These are phyloP conservation scores for Danio jaintianensis DNA, from an alignment of 2,797 vertebrate species.

Conservation along the genomic window DNA sequence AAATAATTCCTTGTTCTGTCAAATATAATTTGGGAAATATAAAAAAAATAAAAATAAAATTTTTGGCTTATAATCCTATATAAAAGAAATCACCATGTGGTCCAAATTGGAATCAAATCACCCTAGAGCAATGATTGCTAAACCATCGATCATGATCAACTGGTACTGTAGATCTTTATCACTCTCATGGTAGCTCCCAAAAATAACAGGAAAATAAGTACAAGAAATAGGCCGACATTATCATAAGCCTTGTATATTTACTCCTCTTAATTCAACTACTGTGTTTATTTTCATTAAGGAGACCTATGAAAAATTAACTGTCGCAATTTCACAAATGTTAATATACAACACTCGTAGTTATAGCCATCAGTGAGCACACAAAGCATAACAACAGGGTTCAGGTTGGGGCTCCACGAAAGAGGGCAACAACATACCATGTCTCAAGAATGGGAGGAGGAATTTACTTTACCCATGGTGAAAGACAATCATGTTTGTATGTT, in stretches of 20 bases:
- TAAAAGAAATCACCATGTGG: no score
- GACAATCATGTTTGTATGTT: constrained; percentile 34
- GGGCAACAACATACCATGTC: constrained; percentile 1
- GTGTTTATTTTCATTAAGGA: constrained; percentile 1
- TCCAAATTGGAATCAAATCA: no score
- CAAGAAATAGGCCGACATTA: no score
- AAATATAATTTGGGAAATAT: no score
- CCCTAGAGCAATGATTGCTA: no score
- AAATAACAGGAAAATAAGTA: neutral
- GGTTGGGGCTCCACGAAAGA: neutral
- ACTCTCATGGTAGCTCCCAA: neutral
- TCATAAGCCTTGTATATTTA: neutral
- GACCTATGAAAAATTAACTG: constrained; percentile 1
- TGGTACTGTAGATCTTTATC: neutral
- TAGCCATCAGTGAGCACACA: neutral
- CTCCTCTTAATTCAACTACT: neutral
- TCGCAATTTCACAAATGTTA: neutral
- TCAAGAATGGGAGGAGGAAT: neutral
- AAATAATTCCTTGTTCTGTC: no score
- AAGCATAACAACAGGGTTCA: neutral
- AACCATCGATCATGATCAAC: no score
- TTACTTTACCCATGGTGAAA: constrained; percentile 37
- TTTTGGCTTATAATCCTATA: no score
- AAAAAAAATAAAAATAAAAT: no score
- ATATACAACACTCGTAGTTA: neutral